Base-by-base conservation (phyloP, 2,113 vertebrate species). In the Phocoena sinus region DNA sequence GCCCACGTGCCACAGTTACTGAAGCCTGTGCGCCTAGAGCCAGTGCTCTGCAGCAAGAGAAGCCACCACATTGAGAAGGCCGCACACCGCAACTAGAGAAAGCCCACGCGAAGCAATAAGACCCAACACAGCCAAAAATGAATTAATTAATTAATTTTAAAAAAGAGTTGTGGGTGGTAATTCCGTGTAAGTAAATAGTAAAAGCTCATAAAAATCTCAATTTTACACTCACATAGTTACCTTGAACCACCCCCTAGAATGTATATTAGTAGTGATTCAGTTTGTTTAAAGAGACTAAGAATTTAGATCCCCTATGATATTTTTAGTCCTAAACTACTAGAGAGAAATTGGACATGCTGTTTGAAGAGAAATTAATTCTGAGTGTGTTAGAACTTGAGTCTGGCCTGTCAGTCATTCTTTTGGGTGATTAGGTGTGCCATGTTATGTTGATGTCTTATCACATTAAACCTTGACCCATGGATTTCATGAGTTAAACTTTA, bases 111-210 rank as follows among this genome's bases (percentile, higher is more conserved):
- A 15, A 53, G 50, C 50, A 53, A 17, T 15, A 53, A 53, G 50
- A 53, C 50, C 15, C 50, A 53, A 53, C 50, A 53, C 50, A 53
- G 50, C 50, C 50, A 53, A 17, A 53, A 53, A 53, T 17, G 5
- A 53, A 53, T 53, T 53, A 53, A 53, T 53, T 53, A 17, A 17
- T 53, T 53, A 53, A 0, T 53, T 53, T 53, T 53, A 1, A 4
- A 53, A 53, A 67, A 90, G 36, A 86, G 62, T 83, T 62, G 15
- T 56, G 17, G 8, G 36, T 89, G 10, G 4, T 90, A 47, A 50
- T 96, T 93, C 10, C 53, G 88, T 56, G 67, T 73, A 95, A 92
- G 41, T 97, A 89, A 87, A 90, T 97, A 89, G 68, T 15, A 80
- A 95, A 58, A 93, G 23, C 92, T 96, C 89, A 74, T 96, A 81